Evolutionary conservation across 2,888 invertebrate species (phyloP).

Genomic region (Ptilodon capucinus): DNA sequence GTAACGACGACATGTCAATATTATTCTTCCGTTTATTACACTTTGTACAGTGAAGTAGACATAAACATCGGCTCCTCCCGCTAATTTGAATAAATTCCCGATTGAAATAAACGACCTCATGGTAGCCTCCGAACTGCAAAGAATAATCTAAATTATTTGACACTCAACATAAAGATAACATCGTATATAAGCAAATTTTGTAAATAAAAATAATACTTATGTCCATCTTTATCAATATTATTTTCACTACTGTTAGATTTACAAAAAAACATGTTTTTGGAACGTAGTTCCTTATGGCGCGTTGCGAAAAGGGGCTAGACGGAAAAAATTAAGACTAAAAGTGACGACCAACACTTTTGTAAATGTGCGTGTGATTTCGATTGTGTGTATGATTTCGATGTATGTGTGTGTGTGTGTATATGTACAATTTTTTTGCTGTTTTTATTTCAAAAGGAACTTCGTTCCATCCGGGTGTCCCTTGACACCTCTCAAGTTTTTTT

Average conservation of each 20-base stretch:
- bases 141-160: constrained; percentile 44
- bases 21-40: constrained; percentile 21
- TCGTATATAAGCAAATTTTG: constrained; percentile 26
- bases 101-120: constrained; percentile 37
- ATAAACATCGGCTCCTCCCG: constrained; percentile 28
- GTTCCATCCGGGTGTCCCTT: too few species aligned
- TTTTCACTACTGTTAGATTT: not conserved
- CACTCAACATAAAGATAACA: constrained; percentile 26
- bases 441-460: too few species aligned
- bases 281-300: too few species aligned
- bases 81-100: constrained; percentile 51
- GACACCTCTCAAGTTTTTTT: too few species aligned
- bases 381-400: too few species aligned
- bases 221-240: constrained; percentile 1
- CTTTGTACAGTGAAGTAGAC: constrained; percentile 18
- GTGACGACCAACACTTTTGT: too few species aligned
- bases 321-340: too few species aligned
- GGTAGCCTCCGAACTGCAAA: constrained; percentile 30
- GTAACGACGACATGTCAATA: constrained; percentile 26
- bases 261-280: constrained; percentile 8
- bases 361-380: too few species aligned
- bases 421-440: too few species aligned
- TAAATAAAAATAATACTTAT: constrained; percentile 18
- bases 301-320: too few species aligned
- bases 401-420: too few species aligned